Conservation (phyloP, 2,888 invertebrate genomes). For the Drosophila gaucha region DNA sequence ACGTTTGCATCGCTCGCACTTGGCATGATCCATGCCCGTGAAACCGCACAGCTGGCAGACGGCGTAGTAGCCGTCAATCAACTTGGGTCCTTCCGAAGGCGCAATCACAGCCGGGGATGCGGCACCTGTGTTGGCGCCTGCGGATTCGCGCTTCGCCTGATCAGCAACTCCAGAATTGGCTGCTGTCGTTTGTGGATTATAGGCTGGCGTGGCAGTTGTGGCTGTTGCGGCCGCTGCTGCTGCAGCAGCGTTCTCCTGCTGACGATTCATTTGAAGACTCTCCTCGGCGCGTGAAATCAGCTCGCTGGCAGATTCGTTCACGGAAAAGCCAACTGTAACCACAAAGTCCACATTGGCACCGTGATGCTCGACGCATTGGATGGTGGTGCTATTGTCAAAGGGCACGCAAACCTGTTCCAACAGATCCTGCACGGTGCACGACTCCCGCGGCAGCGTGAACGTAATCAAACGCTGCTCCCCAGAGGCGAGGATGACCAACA, state of each 20-base stretch:
- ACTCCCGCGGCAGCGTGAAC: conserved; percentile 92
- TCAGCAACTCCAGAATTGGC: conserved; percentile 44
- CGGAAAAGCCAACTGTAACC: conserved; percentile 88
- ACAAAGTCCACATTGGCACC: conserved; percentile 92
- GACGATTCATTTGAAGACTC: conserved; percentile 82
- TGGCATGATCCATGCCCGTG: conserved; percentile 91
- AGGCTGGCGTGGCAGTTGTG: conserved; percentile 30
- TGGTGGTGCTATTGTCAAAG: conserved; percentile 89
- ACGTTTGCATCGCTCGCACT: conserved; percentile 90
- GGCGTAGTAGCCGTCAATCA: conserved; percentile 90
- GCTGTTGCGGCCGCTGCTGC: conserved; percentile 13
- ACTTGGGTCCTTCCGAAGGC: conserved; percentile 86
- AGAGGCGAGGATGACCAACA: conserved; percentile 91
- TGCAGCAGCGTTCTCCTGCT: conserved; percentile 71
- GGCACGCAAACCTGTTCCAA: conserved; percentile 91
- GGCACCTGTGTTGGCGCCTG: conserved; percentile 15
- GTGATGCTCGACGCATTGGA: conserved; percentile 90
- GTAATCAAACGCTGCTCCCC: conserved; percentile 93
- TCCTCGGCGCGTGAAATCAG: conserved; percentile 84
- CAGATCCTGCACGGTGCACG: conserved; percentile 92
- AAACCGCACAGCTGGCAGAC: conserved; percentile 93
- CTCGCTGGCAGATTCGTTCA: conserved; percentile 83
- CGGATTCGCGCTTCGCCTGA: conserved; percentile 45
- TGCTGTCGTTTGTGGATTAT: conserved; percentile 29
- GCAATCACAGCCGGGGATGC: conserved; percentile 69